phyloP scores from a whole-genome alignment of 1,140 invertebrate species.

The Choristoneura fumiferana region DNA sequence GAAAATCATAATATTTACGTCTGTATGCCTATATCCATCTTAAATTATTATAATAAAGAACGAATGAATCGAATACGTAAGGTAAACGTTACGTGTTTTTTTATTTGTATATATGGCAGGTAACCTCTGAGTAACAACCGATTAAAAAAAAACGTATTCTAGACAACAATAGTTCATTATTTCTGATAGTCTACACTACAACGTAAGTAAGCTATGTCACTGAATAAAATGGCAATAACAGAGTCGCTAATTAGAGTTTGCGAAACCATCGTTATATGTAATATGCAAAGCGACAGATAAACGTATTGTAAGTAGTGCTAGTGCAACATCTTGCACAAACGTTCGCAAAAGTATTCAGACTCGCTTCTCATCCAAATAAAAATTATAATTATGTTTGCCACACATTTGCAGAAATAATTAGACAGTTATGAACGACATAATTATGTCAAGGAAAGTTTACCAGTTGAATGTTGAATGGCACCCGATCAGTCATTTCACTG shows the following conservation, averaged over 20 bases:
- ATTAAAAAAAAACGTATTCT: too few species aligned
- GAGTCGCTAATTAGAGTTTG: neutral
- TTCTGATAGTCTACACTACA: too few species aligned
- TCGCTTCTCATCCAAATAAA: slow-evolving; percentile 11
- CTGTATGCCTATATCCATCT: too few species aligned
- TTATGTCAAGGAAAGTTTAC: neutral
- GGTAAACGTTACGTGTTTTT: too few species aligned
- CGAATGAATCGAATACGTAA: too few species aligned
- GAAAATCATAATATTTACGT: too few species aligned
- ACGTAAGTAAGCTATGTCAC: too few species aligned
- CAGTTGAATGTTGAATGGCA: neutral
- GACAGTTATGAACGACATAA: neutral
- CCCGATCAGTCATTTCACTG: too few species aligned
- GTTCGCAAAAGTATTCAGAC: slow-evolving; percentile 22
- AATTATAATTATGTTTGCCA: slow-evolving; percentile 1
- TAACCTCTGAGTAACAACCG: too few species aligned
- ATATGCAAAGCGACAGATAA: slow-evolving; percentile 20
- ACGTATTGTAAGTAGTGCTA: slow-evolving; percentile 23
- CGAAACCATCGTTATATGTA: slow-evolving; percentile 21
- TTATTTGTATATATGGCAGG: too few species aligned
- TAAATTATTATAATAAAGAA: too few species aligned
- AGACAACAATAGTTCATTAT: too few species aligned
- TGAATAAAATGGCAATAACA: neutral
- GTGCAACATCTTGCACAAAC: slow-evolving; percentile 31
- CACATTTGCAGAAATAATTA: neutral